Conservation (phyloP, 2,888 invertebrate genomes). For the Drosophila anomelani region DNA sequence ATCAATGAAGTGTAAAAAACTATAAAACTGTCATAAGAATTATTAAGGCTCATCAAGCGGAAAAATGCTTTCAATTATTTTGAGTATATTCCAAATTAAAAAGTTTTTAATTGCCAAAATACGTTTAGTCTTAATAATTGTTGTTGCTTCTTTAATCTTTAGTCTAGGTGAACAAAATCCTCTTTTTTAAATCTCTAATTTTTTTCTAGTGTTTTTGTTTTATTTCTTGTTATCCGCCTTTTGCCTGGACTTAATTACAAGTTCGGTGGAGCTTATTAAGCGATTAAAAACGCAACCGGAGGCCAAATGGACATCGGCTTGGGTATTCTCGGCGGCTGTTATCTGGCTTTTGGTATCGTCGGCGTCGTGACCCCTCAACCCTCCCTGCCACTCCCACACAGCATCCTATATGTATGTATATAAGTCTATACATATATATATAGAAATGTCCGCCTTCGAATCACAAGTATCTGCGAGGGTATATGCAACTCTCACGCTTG, state of each 20-base stretch:
- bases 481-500: conserved; percentile 79
- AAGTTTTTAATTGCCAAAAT: no score
- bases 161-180: background rate
- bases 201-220: background rate
- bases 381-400: background rate
- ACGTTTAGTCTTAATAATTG: background rate
- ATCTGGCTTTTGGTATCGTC: conserved; percentile 70
- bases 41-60: no score
- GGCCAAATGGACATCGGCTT: conserved; percentile 58
- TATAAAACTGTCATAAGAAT: background rate
- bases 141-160: background rate
- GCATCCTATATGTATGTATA: conserved; percentile 1
- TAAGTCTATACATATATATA: background rate
- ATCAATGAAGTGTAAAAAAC: background rate
- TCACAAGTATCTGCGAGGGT: conserved; percentile 25
- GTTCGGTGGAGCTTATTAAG: conserved; percentile 67
- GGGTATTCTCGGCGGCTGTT: conserved; percentile 45
- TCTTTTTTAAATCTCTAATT: background rate
- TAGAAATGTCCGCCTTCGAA: conserved; percentile 5
- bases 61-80: no score
- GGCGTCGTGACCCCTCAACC: conserved; percentile 39
- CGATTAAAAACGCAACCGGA: conserved; percentile 64
- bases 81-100: no score
- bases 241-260: conserved; percentile 67
- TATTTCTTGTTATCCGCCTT: conserved; percentile 3